Base-by-base conservation (phyloP, 2,113 vertebrate species). In the Aegithalos caudatus region DNA sequence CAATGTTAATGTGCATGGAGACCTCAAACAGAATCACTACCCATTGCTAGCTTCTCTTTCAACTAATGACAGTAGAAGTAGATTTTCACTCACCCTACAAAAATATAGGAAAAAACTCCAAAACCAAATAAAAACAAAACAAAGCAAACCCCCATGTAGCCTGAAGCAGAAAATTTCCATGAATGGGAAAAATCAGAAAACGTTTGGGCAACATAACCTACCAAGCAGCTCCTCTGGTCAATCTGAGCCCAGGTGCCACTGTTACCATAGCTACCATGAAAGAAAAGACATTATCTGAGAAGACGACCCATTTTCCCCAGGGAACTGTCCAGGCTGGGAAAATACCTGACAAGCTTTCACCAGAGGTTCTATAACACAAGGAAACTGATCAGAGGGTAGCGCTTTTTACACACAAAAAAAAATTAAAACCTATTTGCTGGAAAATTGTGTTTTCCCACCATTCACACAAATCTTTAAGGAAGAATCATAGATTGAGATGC, bases 171-270 rank as follows among this genome's bases (percentile, higher is more conserved):
- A 3, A 51, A 17, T 48, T 81, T 92, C 25, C 14, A 7, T 29
- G 25, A 67, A 47, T 53, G 13, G 29, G 18, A 83, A 61, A 80
- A 81, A 33, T 80, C 24, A 2, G 1, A 18, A 70, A 85, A 58
- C 1, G 9, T 1, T 3, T 22, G 31, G 37, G 29, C 5, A 24
- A 35, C 10, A 31, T 35, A 47, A 47, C 7, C 2, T 50, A 11
- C 12, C 20, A 53, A 66, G 33, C 15, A 54, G 17, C 16, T 48
- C 3, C 25, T 70, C 28, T 1, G 5, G 65, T 71, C 47, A 50
- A 18, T 54, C 16, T 62, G 38, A 66, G 28, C 17, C 71, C 23
- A 71, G 48, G 35, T 81, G 27, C 14, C 37, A 35, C 28, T 27
- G 42, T 67, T 92, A 24, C 40, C 54, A 85, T 47, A 74, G 51